These are phyloP conservation scores for Chaetura pelagica DNA, from an alignment of 2,113 vertebrate species.

Conservation along the genomic window DNA sequence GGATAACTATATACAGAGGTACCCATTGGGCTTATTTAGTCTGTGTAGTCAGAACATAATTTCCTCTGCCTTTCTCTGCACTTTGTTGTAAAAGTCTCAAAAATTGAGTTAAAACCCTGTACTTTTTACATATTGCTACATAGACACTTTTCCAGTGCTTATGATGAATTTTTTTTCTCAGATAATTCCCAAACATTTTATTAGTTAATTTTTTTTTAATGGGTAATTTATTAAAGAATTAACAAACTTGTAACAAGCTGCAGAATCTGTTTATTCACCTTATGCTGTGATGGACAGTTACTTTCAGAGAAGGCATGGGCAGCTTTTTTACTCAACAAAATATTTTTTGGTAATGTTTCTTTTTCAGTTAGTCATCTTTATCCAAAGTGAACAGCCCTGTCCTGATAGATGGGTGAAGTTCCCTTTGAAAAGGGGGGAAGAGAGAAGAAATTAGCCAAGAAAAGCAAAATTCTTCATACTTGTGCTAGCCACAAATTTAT, in stretches of 20 bases:
- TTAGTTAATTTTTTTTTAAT: slow-evolving; percentile 28
- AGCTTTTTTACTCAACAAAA: background rate
- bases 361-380: background rate
- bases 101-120: slow-evolving; percentile 67
- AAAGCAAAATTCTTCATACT: slow-evolving; percentile 40
- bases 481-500: slow-evolving; percentile 44
- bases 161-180: background rate
- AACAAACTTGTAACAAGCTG: slow-evolving; percentile 20
- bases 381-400: background rate
- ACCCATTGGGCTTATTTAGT: slow-evolving; percentile 74
- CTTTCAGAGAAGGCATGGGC: background rate
- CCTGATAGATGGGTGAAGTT: background rate
- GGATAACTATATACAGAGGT: slow-evolving; percentile 75
- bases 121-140: slow-evolving; percentile 70
- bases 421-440: background rate
- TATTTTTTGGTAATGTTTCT: background rate
- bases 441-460: slow-evolving; percentile 16
- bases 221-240: slow-evolving; percentile 38
- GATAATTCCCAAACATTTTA: slow-evolving; percentile 42
- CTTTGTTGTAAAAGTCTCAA: slow-evolving; percentile 69
- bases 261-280: slow-evolving; percentile 5
- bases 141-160: slow-evolving; percentile 52
- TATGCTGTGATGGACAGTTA: background rate
- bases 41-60: slow-evolving; percentile 74
- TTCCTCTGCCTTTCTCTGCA: slow-evolving; percentile 72